These are phyloP conservation scores for Yponomeuta plumbellus DNA, from an alignment of 2,888 invertebrate species.

Conservation along the genomic window DNA sequence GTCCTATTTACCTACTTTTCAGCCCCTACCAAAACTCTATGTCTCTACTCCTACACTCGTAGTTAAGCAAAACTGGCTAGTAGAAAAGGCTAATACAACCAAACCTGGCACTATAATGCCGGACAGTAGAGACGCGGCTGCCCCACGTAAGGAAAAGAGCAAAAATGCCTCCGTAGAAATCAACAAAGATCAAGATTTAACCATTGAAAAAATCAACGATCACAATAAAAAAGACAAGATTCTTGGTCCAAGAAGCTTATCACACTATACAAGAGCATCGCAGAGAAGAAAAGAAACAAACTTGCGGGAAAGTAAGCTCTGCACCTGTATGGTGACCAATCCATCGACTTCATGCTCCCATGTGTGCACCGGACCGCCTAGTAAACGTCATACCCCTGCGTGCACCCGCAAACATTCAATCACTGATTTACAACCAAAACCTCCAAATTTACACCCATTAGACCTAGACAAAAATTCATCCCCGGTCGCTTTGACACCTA, in stretches of 20 bases:
- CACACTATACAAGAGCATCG: conserved; percentile 16
- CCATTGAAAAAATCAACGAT: conserved; percentile 11
- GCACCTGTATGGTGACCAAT: not conserved
- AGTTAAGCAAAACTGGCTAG: conserved; percentile 50
- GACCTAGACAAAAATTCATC: no score
- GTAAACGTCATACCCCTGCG: not conserved
- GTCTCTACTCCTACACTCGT: conserved; percentile 44
- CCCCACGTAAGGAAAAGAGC: not conserved
- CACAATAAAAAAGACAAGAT: conserved; percentile 34
- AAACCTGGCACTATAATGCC: conserved; percentile 14
- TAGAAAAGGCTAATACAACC: conserved; percentile 32
- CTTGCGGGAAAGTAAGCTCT: not conserved
- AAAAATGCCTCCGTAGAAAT: conserved; percentile 19
- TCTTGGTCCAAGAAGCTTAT: conserved; percentile 50
- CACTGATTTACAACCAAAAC: not conserved
- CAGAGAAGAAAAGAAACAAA: not conserved
- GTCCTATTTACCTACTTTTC: conserved; percentile 28
- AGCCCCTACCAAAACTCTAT: conserved; percentile 31
- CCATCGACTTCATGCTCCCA: not conserved
- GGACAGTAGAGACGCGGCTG: not conserved
- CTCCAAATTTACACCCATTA: no score
- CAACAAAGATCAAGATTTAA: conserved; percentile 10
- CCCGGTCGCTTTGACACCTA: not conserved
- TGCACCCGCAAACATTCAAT: not conserved
- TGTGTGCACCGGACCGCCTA: not conserved